Percentiles rank a stretch among this genome's conserved stretches.
phyloP scores from a whole-genome alignment of 2,113 vertebrate genomes.

The Tenebrosternarchus preto region DNA sequence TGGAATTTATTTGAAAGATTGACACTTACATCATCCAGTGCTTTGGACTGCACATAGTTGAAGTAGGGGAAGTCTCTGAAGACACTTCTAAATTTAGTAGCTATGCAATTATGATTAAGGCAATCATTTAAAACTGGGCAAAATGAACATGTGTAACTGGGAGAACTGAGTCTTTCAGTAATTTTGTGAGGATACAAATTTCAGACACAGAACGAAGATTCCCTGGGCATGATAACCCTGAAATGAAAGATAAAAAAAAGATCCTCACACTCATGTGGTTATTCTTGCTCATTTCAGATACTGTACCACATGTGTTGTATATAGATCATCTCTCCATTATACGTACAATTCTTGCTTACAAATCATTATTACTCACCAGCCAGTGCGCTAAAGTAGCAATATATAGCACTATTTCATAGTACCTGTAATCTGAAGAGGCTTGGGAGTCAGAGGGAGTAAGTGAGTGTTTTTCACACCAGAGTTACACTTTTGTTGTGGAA shows the following conservation, averaged over 20 bases:
- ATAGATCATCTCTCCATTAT: too few species aligned
- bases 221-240: constrained; percentile 72
- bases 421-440: constrained; percentile 80
- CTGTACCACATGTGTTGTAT: too few species aligned
- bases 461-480: constrained; percentile 73
- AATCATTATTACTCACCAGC: too few species aligned
- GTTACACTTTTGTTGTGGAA: constrained; percentile 65
- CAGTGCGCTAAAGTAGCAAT: not conserved
- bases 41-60: constrained; percentile 95
- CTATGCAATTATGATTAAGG: constrained; percentile 77
- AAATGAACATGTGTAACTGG: not conserved
- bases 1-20: constrained; percentile 8
- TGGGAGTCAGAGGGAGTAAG: constrained; percentile 74
- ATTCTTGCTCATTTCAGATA: not conserved
- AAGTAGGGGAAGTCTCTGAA: constrained; percentile 97
- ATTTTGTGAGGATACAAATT: constrained; percentile 90
- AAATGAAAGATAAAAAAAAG: constrained; percentile 51
- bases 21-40: constrained; percentile 92
- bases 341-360: too few species aligned
- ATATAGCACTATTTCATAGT: constrained; percentile 38
- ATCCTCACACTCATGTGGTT: not conserved
- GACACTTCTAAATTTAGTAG: constrained; percentile 86
- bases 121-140: constrained; percentile 40
- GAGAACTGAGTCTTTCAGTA: not conserved
- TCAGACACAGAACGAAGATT: constrained; percentile 87